Conservation (phyloP, 2,113 vertebrate genomes). For the Bombycilla garrulus region DNA sequence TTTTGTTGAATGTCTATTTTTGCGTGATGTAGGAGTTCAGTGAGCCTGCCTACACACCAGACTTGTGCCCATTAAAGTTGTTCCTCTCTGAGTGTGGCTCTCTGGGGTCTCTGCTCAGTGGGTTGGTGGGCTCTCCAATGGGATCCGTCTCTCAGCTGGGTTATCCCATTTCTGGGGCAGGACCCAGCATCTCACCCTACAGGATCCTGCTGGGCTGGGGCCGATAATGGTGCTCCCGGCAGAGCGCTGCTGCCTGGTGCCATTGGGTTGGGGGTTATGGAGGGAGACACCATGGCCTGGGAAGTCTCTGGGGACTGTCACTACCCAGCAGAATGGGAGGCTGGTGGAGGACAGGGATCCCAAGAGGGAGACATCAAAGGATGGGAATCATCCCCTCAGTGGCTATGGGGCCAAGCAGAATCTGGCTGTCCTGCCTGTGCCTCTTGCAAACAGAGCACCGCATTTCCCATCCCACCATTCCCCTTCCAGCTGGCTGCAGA, state of each 20-base stretch:
- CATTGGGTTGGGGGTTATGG: fast-evolving
- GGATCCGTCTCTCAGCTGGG: background rate
- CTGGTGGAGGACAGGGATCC: fast-evolving
- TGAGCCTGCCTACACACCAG: background rate
- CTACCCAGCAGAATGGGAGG: background rate
- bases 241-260: background rate
- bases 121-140: fast-evolving
- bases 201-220: background rate
- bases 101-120: background rate
- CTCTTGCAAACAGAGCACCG: background rate
- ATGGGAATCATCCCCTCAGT: background rate
- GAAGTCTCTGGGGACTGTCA: background rate
- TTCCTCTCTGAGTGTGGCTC: background rate
- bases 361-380: background rate
- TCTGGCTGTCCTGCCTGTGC: background rate
- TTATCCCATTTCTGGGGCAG: background rate
- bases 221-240: fast-evolving
- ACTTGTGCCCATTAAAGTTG: conserved; percentile 30
- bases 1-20: background rate
- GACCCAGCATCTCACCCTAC: background rate
- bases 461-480: background rate
- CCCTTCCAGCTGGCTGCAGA: fast-evolving
- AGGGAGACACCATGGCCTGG: background rate
- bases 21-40: background rate
- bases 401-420: background rate